Conservation (phyloP, 2,797 vertebrate species). For the Acridotheres tristis region DNA sequence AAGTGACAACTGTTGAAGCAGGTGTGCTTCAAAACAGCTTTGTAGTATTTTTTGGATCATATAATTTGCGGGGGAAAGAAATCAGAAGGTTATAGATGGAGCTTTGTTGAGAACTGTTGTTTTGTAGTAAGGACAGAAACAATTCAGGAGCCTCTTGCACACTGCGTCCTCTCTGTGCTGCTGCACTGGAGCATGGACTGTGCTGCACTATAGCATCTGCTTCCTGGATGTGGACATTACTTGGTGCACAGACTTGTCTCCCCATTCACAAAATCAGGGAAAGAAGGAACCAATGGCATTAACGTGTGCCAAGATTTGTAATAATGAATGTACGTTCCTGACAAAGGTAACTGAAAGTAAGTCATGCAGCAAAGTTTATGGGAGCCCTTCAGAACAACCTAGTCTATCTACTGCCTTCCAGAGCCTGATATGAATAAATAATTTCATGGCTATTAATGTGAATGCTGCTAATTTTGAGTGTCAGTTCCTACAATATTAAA, state of each 20-base stretch:
- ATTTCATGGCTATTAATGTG: conserved; percentile 45
- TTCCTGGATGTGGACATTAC: background rate
- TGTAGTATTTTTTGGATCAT: background rate
- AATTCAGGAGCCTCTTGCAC: background rate
- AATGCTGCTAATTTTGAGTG: conserved; percentile 27
- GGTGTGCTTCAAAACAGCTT: background rate
- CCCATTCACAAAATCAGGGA: background rate
- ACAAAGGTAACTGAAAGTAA: background rate
- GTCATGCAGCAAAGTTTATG: background rate
- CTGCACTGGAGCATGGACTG: background rate
- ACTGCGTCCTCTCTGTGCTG: background rate
- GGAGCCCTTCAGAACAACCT: background rate
- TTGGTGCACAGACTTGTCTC: background rate
- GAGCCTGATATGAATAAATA: conserved; percentile 42
- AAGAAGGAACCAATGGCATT: background rate
- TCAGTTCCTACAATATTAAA: conserved; percentile 22
- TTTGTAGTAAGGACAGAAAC: background rate
- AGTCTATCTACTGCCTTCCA: conserved; percentile 15
- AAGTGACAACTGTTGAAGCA: background rate
- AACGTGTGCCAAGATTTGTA: background rate
- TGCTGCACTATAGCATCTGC: background rate
- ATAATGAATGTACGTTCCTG: background rate
- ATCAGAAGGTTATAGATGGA: background rate
- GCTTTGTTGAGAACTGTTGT: background rate
- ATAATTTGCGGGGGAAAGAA: background rate